Conservation (phyloP, 1,140 invertebrate genomes). For the Musca vetustissima region DNA sequence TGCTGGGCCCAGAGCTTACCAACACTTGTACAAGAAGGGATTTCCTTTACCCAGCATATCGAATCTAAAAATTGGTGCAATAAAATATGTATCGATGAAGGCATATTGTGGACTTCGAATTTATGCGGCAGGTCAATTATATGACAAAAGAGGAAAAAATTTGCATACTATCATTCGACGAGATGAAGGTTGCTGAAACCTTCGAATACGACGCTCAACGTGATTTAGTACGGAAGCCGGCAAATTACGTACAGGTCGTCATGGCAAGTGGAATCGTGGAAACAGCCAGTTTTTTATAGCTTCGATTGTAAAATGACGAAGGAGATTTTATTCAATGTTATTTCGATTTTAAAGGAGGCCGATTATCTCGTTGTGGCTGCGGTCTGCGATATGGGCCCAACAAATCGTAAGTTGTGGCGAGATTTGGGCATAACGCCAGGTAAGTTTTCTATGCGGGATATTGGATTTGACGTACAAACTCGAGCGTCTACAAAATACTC, state of each 20-base stretch:
- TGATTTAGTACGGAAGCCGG: too few relatives aligned
- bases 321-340: not conserved
- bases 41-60: not conserved
- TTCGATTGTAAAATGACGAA: not conserved
- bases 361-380: not conserved
- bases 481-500: too few relatives aligned
- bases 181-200: too few relatives aligned
- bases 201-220: too few relatives aligned
- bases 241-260: too few relatives aligned
- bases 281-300: too few relatives aligned
- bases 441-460: too few relatives aligned
- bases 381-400: not conserved
- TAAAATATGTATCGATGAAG: not conserved
- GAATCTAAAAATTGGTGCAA: not conserved
- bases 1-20: not conserved
- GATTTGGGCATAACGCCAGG: not conserved
- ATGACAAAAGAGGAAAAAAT: too few relatives aligned
- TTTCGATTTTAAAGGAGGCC: not conserved
- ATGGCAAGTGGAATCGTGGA: too few relatives aligned
- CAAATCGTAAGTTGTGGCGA: not conserved
- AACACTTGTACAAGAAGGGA: too few relatives aligned
- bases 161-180: not conserved
- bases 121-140: too few relatives aligned
- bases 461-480: too few relatives aligned
- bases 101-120: not conserved